Conservation (phyloP, 2,113 vertebrate species). For the Ophiodon elongatus region DNA sequence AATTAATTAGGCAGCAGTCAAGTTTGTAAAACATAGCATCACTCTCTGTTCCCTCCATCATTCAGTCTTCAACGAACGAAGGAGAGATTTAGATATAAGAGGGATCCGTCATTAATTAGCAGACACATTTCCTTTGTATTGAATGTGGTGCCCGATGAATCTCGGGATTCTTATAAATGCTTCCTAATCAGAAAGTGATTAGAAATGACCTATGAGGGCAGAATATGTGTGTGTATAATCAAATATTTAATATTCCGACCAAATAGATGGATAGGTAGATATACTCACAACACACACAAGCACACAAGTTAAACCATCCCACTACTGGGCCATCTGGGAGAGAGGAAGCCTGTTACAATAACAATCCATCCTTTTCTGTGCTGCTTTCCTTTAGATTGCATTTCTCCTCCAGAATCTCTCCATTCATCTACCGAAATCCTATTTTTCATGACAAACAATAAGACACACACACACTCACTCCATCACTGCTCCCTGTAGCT, state of each 20-base stretch:
- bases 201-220: conserved; percentile 24
- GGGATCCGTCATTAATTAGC: conserved; percentile 51
- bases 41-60: conserved; percentile 35
- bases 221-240: neutral
- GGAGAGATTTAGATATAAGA: conserved; percentile 35
- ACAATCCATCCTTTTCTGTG: conserved; percentile 74
- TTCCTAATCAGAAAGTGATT: conserved; percentile 43
- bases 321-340: conserved; percentile 34
- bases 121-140: conserved; percentile 43
- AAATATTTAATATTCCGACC: neutral
- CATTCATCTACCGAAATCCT: conserved; percentile 79
- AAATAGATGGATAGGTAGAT: conserved; percentile 6
- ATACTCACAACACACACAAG: conserved; percentile 26
- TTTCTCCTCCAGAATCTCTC: conserved; percentile 75
- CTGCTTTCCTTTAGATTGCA: conserved; percentile 73
- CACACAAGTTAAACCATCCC: conserved; percentile 39
- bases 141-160: conserved; percentile 49
- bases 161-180: conserved; percentile 28
- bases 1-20: conserved; percentile 46
- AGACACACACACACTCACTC: conserved; percentile 75
- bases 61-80: conserved; percentile 40
- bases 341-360: conserved; percentile 60
- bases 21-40: conserved; percentile 39
- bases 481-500: conserved; percentile 71
- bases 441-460: conserved; percentile 82